phyloP scores from a whole-genome alignment of 2,888 invertebrate genomes.

The Emmelina monodactyla region DNA sequence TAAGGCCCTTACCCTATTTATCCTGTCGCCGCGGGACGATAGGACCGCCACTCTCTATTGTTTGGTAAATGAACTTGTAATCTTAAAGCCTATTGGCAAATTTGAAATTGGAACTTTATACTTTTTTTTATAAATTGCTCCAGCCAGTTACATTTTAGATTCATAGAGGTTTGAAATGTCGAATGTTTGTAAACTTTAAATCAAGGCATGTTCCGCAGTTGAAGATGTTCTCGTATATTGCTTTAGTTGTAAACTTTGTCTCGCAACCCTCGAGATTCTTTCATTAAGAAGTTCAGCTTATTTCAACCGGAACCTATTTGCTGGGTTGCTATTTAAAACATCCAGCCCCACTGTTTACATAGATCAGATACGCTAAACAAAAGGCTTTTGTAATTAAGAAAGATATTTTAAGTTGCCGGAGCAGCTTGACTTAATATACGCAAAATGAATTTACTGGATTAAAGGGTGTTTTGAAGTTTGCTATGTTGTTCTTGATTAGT shows the following conservation, averaged over 20 bases:
- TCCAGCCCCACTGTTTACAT: constrained; percentile 62
- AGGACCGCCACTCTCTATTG: constrained; percentile 43
- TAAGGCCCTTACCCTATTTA: constrained; percentile 57
- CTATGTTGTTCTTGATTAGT: constrained; percentile 18
- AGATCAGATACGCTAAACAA: constrained; percentile 67
- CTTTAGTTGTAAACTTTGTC: constrained; percentile 1
- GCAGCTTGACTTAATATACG: constrained; percentile 60
- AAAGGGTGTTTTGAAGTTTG: constrained; percentile 49
- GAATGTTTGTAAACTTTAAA: constrained; percentile 5
- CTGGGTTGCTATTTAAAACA: constrained; percentile 63
- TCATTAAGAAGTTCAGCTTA: constrained; percentile 55
- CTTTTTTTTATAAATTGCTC: not conserved
- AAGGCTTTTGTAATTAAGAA: constrained; percentile 65
- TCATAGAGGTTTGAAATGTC: no score
- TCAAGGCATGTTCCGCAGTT: no score
- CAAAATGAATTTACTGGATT: constrained; percentile 58
- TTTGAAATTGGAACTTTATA: no score
- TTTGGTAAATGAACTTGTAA: constrained; percentile 63
- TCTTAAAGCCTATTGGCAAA: no score
- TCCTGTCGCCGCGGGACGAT: constrained; percentile 47
- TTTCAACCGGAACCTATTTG: constrained; percentile 60
- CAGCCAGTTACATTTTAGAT: not conserved
- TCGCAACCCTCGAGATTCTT: constrained; percentile 39
- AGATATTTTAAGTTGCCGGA: constrained; percentile 62
- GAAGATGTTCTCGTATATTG: not conserved